Conservation (phyloP, 2,797 vertebrate species). For the Nyctalus aviator region DNA sequence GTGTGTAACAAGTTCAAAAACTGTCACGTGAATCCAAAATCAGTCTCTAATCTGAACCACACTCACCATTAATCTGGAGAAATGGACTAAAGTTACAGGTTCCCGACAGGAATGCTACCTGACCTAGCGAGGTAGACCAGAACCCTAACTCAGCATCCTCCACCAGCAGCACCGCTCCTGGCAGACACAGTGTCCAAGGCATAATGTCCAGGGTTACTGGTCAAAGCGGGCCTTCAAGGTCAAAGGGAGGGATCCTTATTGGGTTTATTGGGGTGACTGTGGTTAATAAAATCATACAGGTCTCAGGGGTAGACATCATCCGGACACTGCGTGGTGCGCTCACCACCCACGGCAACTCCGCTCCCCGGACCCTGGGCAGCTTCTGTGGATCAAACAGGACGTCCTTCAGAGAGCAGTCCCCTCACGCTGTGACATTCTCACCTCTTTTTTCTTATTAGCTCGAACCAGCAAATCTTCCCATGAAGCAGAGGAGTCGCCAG, state of each 20-base stretch:
- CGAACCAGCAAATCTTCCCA: neutral
- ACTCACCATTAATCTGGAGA: constrained; percentile 51
- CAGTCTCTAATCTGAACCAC: constrained; percentile 42
- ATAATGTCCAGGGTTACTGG: constrained; percentile 47
- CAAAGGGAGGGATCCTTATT: neutral
- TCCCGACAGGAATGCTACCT: neutral
- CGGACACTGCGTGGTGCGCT: neutral
- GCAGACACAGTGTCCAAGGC: neutral
- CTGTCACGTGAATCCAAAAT: constrained; percentile 25
- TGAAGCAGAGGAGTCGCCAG: neutral
- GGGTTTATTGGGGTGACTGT: neutral
- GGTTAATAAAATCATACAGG: neutral
- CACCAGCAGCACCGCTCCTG: neutral
- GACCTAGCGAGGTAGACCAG: neutral
- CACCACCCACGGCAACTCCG: neutral
- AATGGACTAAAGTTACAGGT: constrained; percentile 23
- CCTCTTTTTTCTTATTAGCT: neutral
- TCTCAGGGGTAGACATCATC: neutral
- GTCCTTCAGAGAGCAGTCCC: neutral
- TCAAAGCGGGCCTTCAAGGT: constrained; percentile 9
- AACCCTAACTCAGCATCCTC: neutral
- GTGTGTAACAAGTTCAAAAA: constrained; percentile 43
- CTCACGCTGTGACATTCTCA: neutral
- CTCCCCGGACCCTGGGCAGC: neutral
- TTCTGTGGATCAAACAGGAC: constrained; percentile 20